Evolutionary conservation across 2,888 invertebrate species (phyloP).

Genomic region (Acleris emargana): DNA sequence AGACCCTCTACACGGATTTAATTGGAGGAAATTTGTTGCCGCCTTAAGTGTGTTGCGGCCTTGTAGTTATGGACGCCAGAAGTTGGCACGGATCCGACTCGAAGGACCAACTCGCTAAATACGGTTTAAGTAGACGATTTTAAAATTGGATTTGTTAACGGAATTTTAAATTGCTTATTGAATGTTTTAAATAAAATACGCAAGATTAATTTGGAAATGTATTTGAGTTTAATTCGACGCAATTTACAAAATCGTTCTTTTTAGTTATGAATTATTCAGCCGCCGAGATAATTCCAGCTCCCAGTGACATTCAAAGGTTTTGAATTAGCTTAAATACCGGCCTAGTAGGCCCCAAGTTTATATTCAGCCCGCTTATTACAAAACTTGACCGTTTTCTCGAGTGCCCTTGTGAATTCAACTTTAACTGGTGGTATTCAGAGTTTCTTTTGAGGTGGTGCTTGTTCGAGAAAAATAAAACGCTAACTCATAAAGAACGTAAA

Average conservation of each 20-base stretch:
- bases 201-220: no score
- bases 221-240: not conserved
- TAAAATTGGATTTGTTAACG: not conserved
- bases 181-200: no score
- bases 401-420: not conserved
- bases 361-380: constrained; percentile 17
- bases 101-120: constrained; percentile 32
- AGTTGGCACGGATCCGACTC: constrained; percentile 31
- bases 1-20: constrained; percentile 52
- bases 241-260: constrained; percentile 14
- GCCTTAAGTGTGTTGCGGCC: constrained; percentile 39
- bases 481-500: constrained; percentile 33
- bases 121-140: no score
- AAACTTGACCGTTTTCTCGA: constrained; percentile 23
- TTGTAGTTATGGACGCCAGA: constrained; percentile 36
- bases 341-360: constrained; percentile 14
- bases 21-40: constrained; percentile 58
- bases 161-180: no score
- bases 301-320: constrained; percentile 12
- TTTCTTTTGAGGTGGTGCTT: not conserved
- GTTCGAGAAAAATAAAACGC: constrained; percentile 21
- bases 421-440: not conserved
- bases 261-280: constrained; percentile 21
- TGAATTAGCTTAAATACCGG: constrained; percentile 22
- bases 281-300: constrained; percentile 9